Evolutionary conservation across 1,140 invertebrate genomes (phyloP).

Genomic region (Dendrolimus kikuchii): DNA sequence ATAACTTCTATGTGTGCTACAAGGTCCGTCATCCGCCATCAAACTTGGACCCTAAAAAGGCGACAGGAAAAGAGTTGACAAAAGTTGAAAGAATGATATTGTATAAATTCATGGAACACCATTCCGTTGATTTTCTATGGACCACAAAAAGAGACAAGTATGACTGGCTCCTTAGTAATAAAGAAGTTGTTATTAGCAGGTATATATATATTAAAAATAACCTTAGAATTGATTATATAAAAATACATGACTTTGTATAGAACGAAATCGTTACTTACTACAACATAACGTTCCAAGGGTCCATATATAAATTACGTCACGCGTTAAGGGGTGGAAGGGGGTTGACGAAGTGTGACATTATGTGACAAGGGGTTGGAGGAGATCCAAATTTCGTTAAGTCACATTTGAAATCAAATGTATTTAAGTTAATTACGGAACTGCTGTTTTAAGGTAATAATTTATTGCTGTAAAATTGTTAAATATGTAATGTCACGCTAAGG

Average conservation of each 20-base stretch:
- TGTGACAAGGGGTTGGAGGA: no score
- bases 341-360: no score
- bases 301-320: no score
- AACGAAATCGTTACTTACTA: no score
- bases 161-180: conserved; percentile 72
- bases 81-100: conserved; percentile 74
- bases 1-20: conserved; percentile 8
- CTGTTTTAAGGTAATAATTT: no score
- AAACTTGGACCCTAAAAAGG: conserved; percentile 67
- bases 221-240: not conserved
- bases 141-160: conserved; percentile 87
- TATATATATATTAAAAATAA: conserved; percentile 15
- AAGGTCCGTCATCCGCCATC: conserved; percentile 64
- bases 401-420: no score
- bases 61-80: conserved; percentile 45
- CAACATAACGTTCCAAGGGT: no score
- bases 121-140: conserved; percentile 90
- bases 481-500: no score
- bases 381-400: no score
- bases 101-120: conserved; percentile 78
- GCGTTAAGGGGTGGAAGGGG: no score
- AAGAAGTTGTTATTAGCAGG: conserved; percentile 70
- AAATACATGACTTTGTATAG: not conserved
- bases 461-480: no score
- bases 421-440: no score